Base-by-base conservation (phyloP, 1,140 invertebrate species). In the Drosophila elegans region DNA sequence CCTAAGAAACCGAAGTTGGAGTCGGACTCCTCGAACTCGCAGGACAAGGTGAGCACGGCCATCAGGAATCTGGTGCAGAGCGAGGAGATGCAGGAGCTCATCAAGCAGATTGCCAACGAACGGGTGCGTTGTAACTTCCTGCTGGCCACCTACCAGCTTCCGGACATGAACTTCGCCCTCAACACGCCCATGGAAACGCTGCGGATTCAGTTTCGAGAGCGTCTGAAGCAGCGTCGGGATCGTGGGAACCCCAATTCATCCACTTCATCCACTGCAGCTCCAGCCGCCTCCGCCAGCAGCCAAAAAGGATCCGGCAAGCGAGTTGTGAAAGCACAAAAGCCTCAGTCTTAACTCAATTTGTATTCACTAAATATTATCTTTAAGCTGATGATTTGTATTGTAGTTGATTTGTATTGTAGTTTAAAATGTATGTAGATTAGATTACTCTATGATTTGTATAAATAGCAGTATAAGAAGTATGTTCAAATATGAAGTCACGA, bases 121-220 rank as follows among this genome's bases (percentile, higher is more conserved):
- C 66, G 83, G 0, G 83, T 86, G 9, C 79, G 84, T 4, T 89
- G 84, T 34, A 88, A 89, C 29, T 88, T 88, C 38, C 21, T 89
- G 2, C 41, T 88, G 16, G 80, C 80, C n/a, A 89, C 76, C n/a
- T 89, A 89, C 45, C 60, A 89, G 46, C 36, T 88, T 3, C 62
- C 84, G 1, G 83, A 88, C n/a, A 88, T 88, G 56, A 84, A 84
- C 36, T 88, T 88, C 13, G 5, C 53, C 6, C 41, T 89, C 1
- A 80, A 78, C 44, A 89, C 80, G 0, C 39, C 42, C 2, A 29
- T 48, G 3, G 57, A 79, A 0, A 42, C 42, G 0, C 51, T 89
- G 0, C 51, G 54, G 6, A 10, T 36, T 6, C 80, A 88, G 32
- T 80, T 89, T 4, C 32, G 51, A 3, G 84, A 84, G 34, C 72